Conservation (phyloP, 2,797 vertebrate genomes). For the Onychomys torridus region DNA sequence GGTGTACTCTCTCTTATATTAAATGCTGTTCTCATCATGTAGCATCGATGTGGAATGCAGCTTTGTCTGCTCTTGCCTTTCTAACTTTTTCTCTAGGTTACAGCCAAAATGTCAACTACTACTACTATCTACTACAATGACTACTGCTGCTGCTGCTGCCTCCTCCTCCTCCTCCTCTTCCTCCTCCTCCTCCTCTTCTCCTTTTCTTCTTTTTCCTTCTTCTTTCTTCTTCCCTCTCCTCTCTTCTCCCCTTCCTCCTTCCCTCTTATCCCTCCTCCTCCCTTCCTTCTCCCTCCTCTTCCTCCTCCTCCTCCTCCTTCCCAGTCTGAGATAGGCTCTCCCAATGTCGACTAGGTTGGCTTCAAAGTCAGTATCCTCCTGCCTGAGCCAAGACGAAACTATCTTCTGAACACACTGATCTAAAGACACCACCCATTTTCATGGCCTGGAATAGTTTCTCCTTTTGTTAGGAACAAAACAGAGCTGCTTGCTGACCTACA, state of each 20-base stretch:
- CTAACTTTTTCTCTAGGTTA: constrained; percentile 18
- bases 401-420: not conserved
- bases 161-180: no score
- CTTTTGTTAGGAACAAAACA: not conserved
- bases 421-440: not conserved
- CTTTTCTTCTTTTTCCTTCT: no score
- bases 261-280: no score
- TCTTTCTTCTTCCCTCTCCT: fast-evolving
- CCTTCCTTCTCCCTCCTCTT: fast-evolving
- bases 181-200: fast-evolving
- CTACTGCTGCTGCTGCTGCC: no score
- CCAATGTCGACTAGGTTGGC: not conserved
- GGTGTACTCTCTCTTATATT: constrained; percentile 37
- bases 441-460: not conserved
- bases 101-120: not conserved
- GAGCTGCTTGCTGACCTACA: not conserved
- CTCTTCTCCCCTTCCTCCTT: fast-evolving
- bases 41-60: not conserved
- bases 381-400: not conserved
- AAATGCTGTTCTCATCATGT: not conserved
- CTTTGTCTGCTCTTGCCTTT: not conserved
- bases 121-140: no score
- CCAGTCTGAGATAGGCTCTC: not conserved
- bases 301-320: fast-evolving
- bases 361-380: not conserved